A percentile compares a stretch with the other conserved stretches of the same genome.
These are phyloP conservation scores for Bothrops jararaca DNA, from an alignment of 2,113 vertebrate genomes.

Conservation along the genomic window DNA sequence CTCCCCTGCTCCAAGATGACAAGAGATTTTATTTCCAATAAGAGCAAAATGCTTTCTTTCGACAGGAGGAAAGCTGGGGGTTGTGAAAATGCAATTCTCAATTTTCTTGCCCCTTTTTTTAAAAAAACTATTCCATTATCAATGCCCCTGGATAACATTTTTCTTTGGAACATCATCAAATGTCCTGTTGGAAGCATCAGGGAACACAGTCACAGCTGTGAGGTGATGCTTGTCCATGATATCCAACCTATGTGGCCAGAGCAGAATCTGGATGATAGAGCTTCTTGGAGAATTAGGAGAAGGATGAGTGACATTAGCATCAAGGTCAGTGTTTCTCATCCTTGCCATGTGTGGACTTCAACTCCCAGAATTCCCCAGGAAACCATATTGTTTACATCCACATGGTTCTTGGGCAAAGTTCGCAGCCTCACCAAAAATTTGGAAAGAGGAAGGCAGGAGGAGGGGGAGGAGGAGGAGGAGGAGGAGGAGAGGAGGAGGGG, in stretches of 20 bases:
- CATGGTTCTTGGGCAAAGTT: not conserved
- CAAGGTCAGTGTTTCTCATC: not conserved
- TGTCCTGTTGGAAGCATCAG: not conserved
- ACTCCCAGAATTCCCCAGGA: not conserved
- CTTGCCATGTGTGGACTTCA: not conserved
- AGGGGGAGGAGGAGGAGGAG: not conserved
- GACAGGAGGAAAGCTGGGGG: not conserved
- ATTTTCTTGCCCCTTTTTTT: no score
- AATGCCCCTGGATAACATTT: not conserved
- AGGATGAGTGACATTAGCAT: not conserved
- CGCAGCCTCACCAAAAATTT: not conserved
- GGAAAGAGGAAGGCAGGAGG: not conserved
- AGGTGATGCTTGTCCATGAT: not conserved
- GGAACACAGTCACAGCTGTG: not conserved
- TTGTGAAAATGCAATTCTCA: not conserved
- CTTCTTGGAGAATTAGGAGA: not conserved
- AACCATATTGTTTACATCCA: not conserved
- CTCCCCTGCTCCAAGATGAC: not conserved
- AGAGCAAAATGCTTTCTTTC: not conserved
- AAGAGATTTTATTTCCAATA: constrained; percentile 1
- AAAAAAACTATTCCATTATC: not conserved
- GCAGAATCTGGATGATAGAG: not conserved
- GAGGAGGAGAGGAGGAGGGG: no score
- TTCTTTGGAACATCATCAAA: not conserved
- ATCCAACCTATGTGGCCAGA: not conserved